A percentile compares a stretch with the other conserved stretches of the same genome.
phyloP scores from a whole-genome alignment of 2,797 vertebrate genomes.

The Podargus strigoides region DNA sequence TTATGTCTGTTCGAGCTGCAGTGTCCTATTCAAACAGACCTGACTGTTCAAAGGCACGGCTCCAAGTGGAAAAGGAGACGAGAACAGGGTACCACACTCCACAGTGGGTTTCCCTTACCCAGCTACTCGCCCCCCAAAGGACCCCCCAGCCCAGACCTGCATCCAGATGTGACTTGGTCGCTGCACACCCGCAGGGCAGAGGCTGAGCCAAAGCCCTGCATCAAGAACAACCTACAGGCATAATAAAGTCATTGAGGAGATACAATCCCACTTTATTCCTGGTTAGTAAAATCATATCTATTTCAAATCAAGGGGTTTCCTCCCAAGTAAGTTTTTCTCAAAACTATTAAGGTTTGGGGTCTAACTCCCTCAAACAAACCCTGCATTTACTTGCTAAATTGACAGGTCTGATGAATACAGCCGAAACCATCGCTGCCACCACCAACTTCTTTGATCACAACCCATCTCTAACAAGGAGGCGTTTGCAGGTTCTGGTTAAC shows the following conservation, averaged over 20 bases:
- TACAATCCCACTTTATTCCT: not conserved
- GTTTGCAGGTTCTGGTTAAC: not conserved
- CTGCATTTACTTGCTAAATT: not conserved
- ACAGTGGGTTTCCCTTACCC: not conserved
- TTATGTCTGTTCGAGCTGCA: constrained; percentile 67
- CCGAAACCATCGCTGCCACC: not conserved
- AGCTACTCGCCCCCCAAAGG: not conserved
- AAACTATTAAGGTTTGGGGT: not conserved
- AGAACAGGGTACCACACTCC: not conserved
- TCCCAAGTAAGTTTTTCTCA: not conserved
- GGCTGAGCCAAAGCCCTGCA: constrained; percentile 11
- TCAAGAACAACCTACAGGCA: not conserved
- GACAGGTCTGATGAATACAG: not conserved
- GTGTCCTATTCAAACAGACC: constrained; percentile 46
- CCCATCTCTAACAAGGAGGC: not conserved
- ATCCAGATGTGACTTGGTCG: not conserved
- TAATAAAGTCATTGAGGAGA: not conserved
- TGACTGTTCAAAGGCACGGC: constrained; percentile 17
- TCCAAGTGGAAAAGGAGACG: not conserved
- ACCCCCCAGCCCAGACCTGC: not conserved
- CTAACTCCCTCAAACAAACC: not conserved
- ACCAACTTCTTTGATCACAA: accelerated
- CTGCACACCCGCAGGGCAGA: not conserved
- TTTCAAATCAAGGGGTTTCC: not conserved
- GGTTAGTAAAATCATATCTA: not conserved